phyloP scores from a whole-genome alignment of 2,888 invertebrate species.

The Drosophila mimetica region DNA sequence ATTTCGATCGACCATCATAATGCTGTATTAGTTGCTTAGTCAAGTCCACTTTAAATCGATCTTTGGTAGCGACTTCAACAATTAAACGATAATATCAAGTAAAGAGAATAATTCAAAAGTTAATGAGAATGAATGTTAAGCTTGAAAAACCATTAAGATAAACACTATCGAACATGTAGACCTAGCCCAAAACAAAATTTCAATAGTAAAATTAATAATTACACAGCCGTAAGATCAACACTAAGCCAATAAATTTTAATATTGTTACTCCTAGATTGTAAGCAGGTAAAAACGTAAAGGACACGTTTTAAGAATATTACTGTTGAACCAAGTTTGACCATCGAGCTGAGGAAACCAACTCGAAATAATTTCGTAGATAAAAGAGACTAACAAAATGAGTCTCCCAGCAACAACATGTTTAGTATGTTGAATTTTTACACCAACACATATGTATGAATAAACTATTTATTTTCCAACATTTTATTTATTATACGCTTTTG shows the following conservation, averaged over 20 bases:
- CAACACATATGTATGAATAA: slow-evolving; percentile 15
- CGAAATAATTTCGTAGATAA: slow-evolving; percentile 40
- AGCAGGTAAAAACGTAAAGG: slow-evolving; percentile 2
- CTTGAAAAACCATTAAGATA: slow-evolving; percentile 21
- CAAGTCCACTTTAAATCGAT: slow-evolving; percentile 7
- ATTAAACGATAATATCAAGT: slow-evolving; percentile 17
- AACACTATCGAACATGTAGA: slow-evolving; percentile 42
- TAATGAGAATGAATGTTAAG: slow-evolving; percentile 33
- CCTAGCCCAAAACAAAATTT: slow-evolving; percentile 50
- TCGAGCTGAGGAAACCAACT: slow-evolving; percentile 47
- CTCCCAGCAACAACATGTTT: slow-evolving; percentile 9
- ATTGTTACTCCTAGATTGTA: slow-evolving; percentile 37
- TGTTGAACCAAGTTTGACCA: slow-evolving; percentile 28
- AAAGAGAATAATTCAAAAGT: slow-evolving; percentile 16
- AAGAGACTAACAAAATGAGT: not conserved
- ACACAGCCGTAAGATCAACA: slow-evolving; percentile 26
- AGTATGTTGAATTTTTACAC: slow-evolving; percentile 22
- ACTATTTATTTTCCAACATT: slow-evolving; percentile 34
- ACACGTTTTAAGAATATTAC: slow-evolving; percentile 25
- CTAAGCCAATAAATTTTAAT: slow-evolving; percentile 32
- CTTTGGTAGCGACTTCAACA: slow-evolving; percentile 35
- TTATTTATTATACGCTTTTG: slow-evolving; percentile 41
- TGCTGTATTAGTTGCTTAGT: slow-evolving; percentile 22
- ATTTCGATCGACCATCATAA: slow-evolving; percentile 33
- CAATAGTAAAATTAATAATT: slow-evolving; percentile 57